Evolutionary conservation across 35 echinoderm and acorn worm species (phyloP).

Genomic region (Nesometra sesokonis): DNA sequence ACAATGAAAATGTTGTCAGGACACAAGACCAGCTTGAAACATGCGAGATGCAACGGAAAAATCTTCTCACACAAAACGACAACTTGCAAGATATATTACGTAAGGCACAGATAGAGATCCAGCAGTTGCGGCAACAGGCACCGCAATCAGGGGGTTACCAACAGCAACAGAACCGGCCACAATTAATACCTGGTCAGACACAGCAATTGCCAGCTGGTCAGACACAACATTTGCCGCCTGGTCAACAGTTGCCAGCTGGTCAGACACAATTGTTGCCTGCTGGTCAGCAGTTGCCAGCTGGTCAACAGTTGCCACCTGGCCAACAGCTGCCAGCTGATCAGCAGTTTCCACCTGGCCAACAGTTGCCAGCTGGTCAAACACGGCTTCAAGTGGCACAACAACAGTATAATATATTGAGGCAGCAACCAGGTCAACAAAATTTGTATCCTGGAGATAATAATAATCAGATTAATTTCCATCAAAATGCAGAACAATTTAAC

Average conservation of each 20-base stretch:
- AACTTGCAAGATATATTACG: not conserved
- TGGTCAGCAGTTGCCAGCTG: too few species aligned
- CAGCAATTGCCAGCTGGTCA: not conserved
- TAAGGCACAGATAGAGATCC: not conserved
- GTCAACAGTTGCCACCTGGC: not conserved
- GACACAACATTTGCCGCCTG: not conserved
- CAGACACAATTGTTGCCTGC: too few species aligned
- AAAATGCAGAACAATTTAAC: not conserved
- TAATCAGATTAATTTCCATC: not conserved
- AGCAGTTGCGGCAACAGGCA: not conserved
- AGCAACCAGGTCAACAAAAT: not conserved
- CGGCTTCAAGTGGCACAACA: not conserved
- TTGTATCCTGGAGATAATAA: not conserved
- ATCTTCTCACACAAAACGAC: not conserved
- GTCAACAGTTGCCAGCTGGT: not conserved
- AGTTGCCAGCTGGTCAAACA: not conserved
- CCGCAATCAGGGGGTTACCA: not conserved
- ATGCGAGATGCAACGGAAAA: not conserved
- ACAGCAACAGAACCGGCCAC: not conserved
- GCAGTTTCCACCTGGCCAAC: not conserved
- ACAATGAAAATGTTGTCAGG: not conserved
- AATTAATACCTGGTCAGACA: not conserved
- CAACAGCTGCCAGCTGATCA: not conserved
- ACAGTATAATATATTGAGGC: not conserved
- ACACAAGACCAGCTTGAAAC: not conserved